phyloP scores from a whole-genome alignment of 2,888 invertebrate genomes.

The Tyria jacobaeae region DNA sequence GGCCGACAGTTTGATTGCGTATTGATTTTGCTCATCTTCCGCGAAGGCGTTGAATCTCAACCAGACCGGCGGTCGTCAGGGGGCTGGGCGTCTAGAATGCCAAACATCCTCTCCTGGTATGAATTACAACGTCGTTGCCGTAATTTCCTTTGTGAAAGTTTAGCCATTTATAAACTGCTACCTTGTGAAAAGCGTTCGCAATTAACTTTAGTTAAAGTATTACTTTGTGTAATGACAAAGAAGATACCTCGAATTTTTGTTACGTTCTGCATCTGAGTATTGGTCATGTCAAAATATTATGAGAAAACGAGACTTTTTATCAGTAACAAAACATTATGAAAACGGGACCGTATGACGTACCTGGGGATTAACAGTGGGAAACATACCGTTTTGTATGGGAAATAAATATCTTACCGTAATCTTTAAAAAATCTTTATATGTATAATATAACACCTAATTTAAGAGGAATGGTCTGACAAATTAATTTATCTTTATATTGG shows the following conservation, averaged over 20 bases:
- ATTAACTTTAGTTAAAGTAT: background rate
- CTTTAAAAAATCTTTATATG: too few species aligned
- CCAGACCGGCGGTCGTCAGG: slow-evolving; percentile 5
- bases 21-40: slow-evolving; percentile 61
- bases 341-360: too few species aligned
- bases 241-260: background rate
- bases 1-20: slow-evolving; percentile 70
- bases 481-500: too few species aligned
- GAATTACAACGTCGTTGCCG: slow-evolving; percentile 31
- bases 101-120: slow-evolving; percentile 22
- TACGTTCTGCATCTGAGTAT: too few species aligned
- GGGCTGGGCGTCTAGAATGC: background rate
- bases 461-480: too few species aligned
- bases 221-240: background rate
- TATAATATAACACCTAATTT: too few species aligned
- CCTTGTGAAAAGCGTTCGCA: background rate
- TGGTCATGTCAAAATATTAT: too few species aligned
- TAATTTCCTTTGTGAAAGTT: slow-evolving; percentile 26
- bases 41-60: slow-evolving; percentile 31
- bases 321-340: too few species aligned
- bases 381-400: too few species aligned
- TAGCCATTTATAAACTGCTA: slow-evolving; percentile 15
- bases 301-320: too few species aligned
- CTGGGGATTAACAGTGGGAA: too few species aligned
- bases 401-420: too few species aligned